phyloP scores from a whole-genome alignment of 2,888 invertebrate species.

The Octodonta nipae region DNA sequence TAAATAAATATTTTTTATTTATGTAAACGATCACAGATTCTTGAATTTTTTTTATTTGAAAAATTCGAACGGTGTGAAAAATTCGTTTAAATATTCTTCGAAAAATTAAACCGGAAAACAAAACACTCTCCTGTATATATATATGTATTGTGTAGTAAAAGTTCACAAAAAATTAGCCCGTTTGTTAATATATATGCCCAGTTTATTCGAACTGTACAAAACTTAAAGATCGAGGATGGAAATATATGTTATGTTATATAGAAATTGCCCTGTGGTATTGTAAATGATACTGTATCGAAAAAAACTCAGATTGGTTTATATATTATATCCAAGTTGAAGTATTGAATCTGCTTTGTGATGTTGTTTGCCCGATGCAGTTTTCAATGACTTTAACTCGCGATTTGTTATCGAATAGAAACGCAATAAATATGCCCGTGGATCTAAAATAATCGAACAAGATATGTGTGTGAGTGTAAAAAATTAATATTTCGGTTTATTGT shows the following conservation, averaged over 20 bases:
- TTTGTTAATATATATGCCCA: slow-evolving; percentile 22
- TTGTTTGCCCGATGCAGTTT: slow-evolving; percentile 29
- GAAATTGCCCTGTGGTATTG: slow-evolving; percentile 23
- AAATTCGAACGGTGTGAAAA: slow-evolving; percentile 19
- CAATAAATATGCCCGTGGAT: slow-evolving; percentile 19
- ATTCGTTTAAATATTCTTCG: slow-evolving; percentile 14
- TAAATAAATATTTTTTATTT: slow-evolving; percentile 17
- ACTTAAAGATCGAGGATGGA: no score
- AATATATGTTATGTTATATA: neutral
- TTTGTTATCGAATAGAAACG: slow-evolving; percentile 9
- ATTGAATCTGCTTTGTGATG: slow-evolving; percentile 26
- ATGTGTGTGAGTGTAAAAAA: no score
- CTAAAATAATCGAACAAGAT: neutral
- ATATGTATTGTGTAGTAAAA: slow-evolving; percentile 15
- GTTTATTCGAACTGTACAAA: slow-evolving; percentile 18
- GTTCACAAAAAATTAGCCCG: slow-evolving; percentile 25
- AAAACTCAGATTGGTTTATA: slow-evolving; percentile 5
- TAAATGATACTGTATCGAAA: no score
- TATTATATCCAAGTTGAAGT: slow-evolving; percentile 20
- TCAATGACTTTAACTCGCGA: slow-evolving; percentile 25
- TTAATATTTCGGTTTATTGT: slow-evolving; percentile 5
- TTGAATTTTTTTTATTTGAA: slow-evolving; percentile 13
- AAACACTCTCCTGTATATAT: slow-evolving; percentile 16
- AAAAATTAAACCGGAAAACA: no score
- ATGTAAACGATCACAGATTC: slow-evolving; percentile 30